A percentile compares a stretch with the other conserved stretches of the same genome.
These are phyloP conservation scores for Isotomurus palustris DNA, from an alignment of 2,888 invertebrate species.

Conservation along the genomic window DNA sequence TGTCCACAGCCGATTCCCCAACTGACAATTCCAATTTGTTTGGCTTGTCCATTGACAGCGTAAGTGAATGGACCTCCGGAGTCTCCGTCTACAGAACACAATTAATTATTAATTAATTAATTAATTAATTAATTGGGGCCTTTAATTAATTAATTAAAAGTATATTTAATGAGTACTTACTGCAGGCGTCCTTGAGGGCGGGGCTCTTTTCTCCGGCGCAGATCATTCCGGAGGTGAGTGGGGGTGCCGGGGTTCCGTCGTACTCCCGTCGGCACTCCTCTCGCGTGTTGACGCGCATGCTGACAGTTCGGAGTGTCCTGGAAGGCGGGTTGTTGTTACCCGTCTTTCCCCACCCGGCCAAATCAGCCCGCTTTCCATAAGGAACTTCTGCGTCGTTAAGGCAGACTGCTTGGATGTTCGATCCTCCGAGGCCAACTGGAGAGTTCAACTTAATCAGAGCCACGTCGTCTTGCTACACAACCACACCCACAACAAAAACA, in stretches of 20 bases:
- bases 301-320: constrained; percentile 12
- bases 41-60: constrained; percentile 60
- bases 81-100: too few species aligned
- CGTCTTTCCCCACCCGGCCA: constrained; percentile 80
- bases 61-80: neutral
- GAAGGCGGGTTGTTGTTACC: constrained; percentile 49
- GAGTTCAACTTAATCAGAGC: constrained; percentile 73
- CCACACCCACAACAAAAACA: constrained; percentile 47
- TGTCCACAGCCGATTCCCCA: constrained; percentile 92
- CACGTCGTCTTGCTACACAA: constrained; percentile 81
- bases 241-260: constrained; percentile 20
- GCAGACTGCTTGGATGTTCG: constrained; percentile 69
- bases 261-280: constrained; percentile 17
- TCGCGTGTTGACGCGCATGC: constrained; percentile 22
- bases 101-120: too few species aligned
- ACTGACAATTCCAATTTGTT: constrained; percentile 82
- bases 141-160: neutral
- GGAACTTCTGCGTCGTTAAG: constrained; percentile 61
- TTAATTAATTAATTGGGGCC: too few species aligned
- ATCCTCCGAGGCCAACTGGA: constrained; percentile 66
- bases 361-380: constrained; percentile 59
- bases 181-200: constrained; percentile 74
- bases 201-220: constrained; percentile 70
- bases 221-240: constrained; percentile 57
- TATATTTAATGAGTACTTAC: constrained; percentile 49